Percentiles rank a stretch among this genome's conserved stretches.
These are phyloP conservation scores for Propithecus coquereli DNA, from an alignment of 2,113 vertebrate species.

Conservation along the genomic window DNA sequence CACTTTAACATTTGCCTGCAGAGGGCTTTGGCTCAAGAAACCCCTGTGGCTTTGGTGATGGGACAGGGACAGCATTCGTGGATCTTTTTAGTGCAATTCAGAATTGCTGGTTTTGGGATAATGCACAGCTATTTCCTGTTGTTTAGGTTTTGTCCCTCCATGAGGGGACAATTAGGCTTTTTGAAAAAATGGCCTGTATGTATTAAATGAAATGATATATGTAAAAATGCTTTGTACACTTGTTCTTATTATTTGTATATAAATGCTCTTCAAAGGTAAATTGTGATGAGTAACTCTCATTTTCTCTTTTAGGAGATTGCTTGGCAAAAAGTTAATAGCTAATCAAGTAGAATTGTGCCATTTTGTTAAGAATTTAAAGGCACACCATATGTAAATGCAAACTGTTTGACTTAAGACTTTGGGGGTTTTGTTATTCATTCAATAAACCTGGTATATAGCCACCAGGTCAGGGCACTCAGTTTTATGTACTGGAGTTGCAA, in stretches of 20 bases:
- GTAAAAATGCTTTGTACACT: not conserved
- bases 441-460: not conserved
- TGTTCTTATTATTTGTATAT: not conserved
- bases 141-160: not conserved
- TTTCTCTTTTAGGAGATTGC: not conserved
- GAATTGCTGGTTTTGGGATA: not conserved
- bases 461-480: not conserved
- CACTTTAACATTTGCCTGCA: not conserved
- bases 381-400: not conserved
- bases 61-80: not conserved
- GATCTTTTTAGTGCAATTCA: not conserved
- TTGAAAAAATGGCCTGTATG: not conserved
- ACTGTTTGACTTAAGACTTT: not conserved
- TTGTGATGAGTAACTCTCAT: not conserved
- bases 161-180: not conserved
- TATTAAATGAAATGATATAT: constrained; percentile 16
- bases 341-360: not conserved
- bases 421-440: not conserved
- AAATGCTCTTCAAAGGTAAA: not conserved
- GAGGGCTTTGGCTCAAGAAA: not conserved
- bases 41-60: rapidly evolving
- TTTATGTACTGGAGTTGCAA: not conserved
- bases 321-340: not conserved
- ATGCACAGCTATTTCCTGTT: not conserved
- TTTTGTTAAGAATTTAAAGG: not conserved